A percentile compares a stretch with the other conserved stretches of the same genome.
Evolutionary conservation across 37 sponge, comb jelly and placozoan species (phyloP).

Genomic region (Halichondria panicea): DNA sequence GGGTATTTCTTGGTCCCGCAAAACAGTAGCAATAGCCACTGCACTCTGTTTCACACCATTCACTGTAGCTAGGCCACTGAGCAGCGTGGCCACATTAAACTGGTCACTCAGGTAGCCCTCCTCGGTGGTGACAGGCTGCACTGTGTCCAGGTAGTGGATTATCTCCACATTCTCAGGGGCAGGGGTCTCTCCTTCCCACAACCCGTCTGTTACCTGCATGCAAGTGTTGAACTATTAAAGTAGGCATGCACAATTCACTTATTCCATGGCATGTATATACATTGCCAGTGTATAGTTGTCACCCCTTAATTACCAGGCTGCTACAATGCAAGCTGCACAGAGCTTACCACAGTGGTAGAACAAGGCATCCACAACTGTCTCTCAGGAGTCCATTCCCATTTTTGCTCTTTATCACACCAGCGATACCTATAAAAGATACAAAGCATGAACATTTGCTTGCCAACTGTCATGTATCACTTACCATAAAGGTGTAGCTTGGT

Average conservation of each 20-base stretch:
- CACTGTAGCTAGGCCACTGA: no score
- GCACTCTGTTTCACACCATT: no score
- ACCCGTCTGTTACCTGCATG: constrained; percentile 19
- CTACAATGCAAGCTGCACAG: not conserved
- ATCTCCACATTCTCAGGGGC: constrained; percentile 53
- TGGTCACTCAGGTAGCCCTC: constrained; percentile 12
- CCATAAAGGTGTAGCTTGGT: constrained; percentile 41
- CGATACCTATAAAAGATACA: constrained; percentile 16
- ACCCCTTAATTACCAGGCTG: not conserved
- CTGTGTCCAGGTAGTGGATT: constrained; percentile 30
- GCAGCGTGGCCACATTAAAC: constrained; percentile 7
- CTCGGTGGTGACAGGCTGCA: constrained; percentile 24
- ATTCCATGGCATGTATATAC: not conserved
- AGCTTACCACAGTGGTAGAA: constrained; percentile 16
- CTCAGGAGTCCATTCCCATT: constrained; percentile 51
- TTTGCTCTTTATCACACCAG: constrained; percentile 21
- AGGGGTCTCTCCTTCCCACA: constrained; percentile 41
- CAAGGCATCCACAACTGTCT: constrained; percentile 35
- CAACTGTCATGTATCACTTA: not conserved
- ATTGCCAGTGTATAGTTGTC: no score
- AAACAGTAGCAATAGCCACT: no score
- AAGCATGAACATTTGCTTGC: no score
- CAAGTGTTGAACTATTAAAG: not conserved
- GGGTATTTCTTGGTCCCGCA: no score
- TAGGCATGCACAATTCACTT: not conserved